Evolutionary conservation across 2,888 invertebrate species (phyloP).

Genomic region (Campoplex nolae): DNA sequence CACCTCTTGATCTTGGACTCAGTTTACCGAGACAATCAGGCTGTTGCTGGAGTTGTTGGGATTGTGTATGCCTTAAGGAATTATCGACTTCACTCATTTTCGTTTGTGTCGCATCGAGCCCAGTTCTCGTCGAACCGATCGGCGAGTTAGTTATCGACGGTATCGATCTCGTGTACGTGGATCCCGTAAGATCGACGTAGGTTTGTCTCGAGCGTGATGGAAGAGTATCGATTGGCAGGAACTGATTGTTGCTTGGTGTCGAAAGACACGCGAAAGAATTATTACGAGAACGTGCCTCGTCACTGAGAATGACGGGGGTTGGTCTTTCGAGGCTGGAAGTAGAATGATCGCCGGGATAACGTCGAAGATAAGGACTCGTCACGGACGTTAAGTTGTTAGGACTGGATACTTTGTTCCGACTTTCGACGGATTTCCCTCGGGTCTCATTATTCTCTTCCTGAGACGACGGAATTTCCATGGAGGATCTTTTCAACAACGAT

Average conservation of each 20-base stretch:
- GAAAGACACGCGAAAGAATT: conserved; percentile 59
- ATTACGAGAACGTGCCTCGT: conserved; percentile 33
- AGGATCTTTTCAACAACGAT: conserved; percentile 41
- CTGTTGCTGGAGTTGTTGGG: conserved; percentile 55
- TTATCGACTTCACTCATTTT: neutral
- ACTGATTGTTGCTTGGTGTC: conserved; percentile 59
- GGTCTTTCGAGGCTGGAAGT: conserved; percentile 61
- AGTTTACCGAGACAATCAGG: conserved; percentile 74
- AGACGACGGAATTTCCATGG: conserved; percentile 20
- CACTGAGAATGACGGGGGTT: conserved; percentile 52
- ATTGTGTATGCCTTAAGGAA: neutral
- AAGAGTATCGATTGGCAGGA: conserved; percentile 67
- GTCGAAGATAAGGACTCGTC: conserved; percentile 66
- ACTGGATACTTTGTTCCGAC: conserved; percentile 43
- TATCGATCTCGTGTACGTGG: conserved; percentile 63
- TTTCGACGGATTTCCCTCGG: conserved; percentile 23
- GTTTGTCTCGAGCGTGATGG: conserved; percentile 64
- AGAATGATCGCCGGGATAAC: conserved; percentile 55
- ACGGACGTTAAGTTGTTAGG: conserved; percentile 35
- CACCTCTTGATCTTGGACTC: conserved; percentile 72
- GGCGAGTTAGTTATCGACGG: conserved; percentile 37
- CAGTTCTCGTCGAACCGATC: conserved; percentile 26
- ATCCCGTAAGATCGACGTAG: conserved; percentile 69
- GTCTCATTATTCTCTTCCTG: conserved; percentile 1
- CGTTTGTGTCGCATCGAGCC: neutral